Evolutionary conservation across 2,797 vertebrate genomes (phyloP).

Genomic region (Coracias cyanogaster): DNA sequence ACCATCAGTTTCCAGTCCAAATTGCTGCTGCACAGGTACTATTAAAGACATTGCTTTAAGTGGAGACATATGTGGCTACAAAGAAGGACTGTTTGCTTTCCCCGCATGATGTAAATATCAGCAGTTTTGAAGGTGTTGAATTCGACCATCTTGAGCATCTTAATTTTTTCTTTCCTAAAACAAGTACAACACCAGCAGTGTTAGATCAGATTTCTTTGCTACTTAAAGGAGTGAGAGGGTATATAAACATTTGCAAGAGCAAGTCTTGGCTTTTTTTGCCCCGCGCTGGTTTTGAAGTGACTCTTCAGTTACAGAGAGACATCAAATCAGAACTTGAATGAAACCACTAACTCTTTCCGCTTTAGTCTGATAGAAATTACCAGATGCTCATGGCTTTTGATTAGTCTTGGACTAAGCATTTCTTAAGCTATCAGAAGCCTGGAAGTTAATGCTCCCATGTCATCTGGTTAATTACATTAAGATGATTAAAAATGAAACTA

Average conservation of each 20-base stretch:
- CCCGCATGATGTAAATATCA: background rate
- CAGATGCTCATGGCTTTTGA: background rate
- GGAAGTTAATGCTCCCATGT: background rate
- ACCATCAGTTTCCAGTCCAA: background rate
- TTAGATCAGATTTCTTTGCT: background rate
- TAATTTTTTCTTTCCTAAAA: slow-evolving; percentile 11
- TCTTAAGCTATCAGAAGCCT: background rate
- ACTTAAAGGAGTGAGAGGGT: background rate
- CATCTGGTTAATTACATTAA: background rate
- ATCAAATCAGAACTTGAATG: background rate
- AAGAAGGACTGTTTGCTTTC: background rate
- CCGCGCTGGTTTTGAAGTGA: background rate
- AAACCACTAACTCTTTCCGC: background rate
- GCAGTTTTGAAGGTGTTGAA: background rate
- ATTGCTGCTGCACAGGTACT: background rate
- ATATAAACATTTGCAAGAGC: background rate
- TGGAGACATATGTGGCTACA: background rate
- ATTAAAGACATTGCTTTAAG: background rate
- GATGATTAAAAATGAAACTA: slow-evolving; percentile 7
- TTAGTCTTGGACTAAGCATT: background rate
- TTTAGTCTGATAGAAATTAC: background rate
- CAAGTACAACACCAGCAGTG: background rate
- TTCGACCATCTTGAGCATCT: background rate
- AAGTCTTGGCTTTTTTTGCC: background rate
- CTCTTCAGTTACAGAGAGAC: background rate